phyloP scores from a whole-genome alignment of 2,113 vertebrate genomes.

The Marmota flaviventris region DNA sequence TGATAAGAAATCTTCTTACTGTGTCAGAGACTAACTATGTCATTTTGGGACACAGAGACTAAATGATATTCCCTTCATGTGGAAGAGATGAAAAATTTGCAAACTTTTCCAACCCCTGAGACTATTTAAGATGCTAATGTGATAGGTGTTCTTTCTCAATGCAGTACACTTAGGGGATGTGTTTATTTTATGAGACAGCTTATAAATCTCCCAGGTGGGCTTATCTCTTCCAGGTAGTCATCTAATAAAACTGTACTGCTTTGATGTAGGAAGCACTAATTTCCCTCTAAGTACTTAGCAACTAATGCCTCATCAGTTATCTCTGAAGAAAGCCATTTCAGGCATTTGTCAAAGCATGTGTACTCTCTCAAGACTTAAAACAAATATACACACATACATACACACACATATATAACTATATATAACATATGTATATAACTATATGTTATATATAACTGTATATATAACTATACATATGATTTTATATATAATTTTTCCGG shows the following conservation, averaged over 20 bases:
- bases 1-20: background rate
- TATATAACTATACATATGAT: too few relatives aligned
- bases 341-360: background rate
- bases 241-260: background rate
- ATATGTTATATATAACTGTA: too few relatives aligned
- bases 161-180: background rate
- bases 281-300: background rate
- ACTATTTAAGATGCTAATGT: fast-evolving
- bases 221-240: background rate
- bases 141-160: background rate
- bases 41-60: too few relatives aligned
- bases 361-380: background rate
- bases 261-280: background rate
- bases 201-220: background rate
- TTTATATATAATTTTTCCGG: background rate
- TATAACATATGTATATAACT: too few relatives aligned
- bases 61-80: background rate
- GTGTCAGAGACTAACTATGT: too few relatives aligned
- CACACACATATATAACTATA: too few relatives aligned
- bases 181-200: background rate
- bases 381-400: too few relatives aligned
- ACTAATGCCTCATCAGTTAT: background rate
- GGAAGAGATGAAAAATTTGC: background rate
- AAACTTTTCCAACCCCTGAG: too few relatives aligned
- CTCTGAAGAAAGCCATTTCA: background rate